Conservation (phyloP, 2,888 invertebrate genomes). For the Nasonovia ribisnigri region DNA sequence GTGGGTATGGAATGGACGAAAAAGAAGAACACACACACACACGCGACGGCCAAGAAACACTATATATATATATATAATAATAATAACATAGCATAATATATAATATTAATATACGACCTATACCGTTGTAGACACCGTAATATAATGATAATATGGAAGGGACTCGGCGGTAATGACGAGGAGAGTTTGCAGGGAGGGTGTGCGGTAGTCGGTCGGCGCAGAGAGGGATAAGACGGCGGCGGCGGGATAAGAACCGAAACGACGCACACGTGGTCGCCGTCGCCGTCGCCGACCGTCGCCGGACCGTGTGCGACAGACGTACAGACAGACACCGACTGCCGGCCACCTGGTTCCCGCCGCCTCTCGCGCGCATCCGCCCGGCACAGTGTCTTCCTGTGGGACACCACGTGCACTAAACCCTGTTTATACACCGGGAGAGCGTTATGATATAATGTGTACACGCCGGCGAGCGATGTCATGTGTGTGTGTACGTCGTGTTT, state of each 20-base stretch:
- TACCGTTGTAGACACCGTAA: conserved; percentile 16
- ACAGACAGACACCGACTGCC: conserved; percentile 57
- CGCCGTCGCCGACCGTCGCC: conserved; percentile 10
- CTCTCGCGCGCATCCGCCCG: conserved; percentile 54
- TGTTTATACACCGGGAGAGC: conserved; percentile 14
- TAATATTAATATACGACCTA: conserved; percentile 7
- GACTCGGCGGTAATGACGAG: not conserved
- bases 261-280: conserved; percentile 35
- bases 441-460: not conserved
- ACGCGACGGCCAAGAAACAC: not conserved
- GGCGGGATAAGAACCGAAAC: not conserved
- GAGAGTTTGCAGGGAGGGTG: not conserved
- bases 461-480: not conserved
- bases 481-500: not conserved
- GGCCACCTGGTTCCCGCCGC: conserved; percentile 60
- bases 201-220: not conserved
- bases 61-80: not conserved
- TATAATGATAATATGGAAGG: not conserved
- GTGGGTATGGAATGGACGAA: not conserved
- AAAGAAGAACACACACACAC: not conserved
- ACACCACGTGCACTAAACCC: conserved; percentile 37
- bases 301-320: conserved; percentile 30
- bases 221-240: too few species aligned
- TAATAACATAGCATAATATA: not conserved
- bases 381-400: conserved; percentile 56